Evolutionary conservation across 1,140 invertebrate genomes (phyloP).

Genomic region (Lerema accius): DNA sequence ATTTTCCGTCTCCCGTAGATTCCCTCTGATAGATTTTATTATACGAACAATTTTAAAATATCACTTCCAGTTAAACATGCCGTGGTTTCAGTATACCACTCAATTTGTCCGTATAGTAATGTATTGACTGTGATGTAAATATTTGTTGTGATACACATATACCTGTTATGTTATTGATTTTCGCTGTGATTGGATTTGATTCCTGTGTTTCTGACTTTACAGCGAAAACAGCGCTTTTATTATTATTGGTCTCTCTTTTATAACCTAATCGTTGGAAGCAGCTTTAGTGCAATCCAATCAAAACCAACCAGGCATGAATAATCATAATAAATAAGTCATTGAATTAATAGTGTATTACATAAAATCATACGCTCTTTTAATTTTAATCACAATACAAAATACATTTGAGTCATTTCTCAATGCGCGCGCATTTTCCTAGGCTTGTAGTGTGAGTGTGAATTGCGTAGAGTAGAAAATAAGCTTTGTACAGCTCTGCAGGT

Average conservation of each 20-base stretch:
- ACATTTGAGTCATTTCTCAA: neutral
- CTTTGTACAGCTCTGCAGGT: neutral
- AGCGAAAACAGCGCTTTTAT: slow-evolving; percentile 21
- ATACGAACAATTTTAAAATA: slow-evolving; percentile 38
- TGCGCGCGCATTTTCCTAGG: slow-evolving; percentile 16
- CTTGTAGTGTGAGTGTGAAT: neutral
- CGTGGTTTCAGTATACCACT: slow-evolving; percentile 29
- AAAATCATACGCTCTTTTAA: neutral
- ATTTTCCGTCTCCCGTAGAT: neutral
- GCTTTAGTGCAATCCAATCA: neutral
- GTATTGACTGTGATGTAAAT: slow-evolving; percentile 53
- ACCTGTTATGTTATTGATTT: slow-evolving; percentile 16
- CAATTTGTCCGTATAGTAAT: slow-evolving; percentile 47
- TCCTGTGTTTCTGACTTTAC: neutral
- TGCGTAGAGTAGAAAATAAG: neutral
- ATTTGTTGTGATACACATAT: slow-evolving; percentile 53
- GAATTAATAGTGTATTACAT: neutral
- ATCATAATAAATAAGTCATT: neutral
- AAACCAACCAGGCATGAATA: neutral
- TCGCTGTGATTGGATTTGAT: slow-evolving; percentile 18
- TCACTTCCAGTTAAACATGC: neutral
- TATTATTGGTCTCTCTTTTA: neutral
- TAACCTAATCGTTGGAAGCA: neutral
- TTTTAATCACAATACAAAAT: neutral
- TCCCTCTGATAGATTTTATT: slow-evolving; percentile 26